Conservation (phyloP, 2,888 invertebrate species). For the Drosophila neonasuta region DNA sequence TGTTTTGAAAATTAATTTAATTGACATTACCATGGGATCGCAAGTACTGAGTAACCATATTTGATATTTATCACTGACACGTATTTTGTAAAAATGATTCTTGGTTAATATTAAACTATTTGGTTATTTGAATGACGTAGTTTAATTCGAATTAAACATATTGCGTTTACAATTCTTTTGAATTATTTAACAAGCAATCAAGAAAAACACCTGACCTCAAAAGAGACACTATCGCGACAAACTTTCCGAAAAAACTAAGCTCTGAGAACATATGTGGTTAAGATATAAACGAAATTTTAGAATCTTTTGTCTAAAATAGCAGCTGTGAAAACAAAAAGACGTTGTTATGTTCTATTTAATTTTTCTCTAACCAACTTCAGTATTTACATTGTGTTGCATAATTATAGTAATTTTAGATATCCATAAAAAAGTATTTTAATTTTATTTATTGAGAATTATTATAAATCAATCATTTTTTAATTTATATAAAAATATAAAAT, state of each 20-base stretch:
- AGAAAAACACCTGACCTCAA: not conserved
- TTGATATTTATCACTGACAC: not conserved
- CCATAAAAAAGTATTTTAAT: not conserved
- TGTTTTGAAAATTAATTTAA: not conserved
- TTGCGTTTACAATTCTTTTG: not conserved
- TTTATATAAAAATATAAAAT: not conserved
- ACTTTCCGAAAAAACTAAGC: not conserved
- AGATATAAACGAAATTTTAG: not conserved
- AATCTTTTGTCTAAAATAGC: not conserved
- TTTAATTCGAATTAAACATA: not conserved
- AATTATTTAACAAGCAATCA: not conserved
- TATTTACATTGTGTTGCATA: not conserved
- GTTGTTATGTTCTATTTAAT: not conserved
- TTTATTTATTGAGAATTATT: not conserved
- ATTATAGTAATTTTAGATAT: not conserved
- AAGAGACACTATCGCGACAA: not conserved
- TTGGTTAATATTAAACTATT: not conserved
- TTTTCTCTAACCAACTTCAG: not conserved
- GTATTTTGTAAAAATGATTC: not conserved
- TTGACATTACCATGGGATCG: not conserved
- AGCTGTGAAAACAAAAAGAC: slow-evolving; percentile 7
- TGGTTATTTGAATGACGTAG: not conserved
- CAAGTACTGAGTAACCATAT: not conserved
- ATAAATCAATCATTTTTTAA: not conserved
- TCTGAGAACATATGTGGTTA: not conserved